phyloP scores from a whole-genome alignment of 2,797 vertebrate genomes.

The Mastacembelus armatus region DNA sequence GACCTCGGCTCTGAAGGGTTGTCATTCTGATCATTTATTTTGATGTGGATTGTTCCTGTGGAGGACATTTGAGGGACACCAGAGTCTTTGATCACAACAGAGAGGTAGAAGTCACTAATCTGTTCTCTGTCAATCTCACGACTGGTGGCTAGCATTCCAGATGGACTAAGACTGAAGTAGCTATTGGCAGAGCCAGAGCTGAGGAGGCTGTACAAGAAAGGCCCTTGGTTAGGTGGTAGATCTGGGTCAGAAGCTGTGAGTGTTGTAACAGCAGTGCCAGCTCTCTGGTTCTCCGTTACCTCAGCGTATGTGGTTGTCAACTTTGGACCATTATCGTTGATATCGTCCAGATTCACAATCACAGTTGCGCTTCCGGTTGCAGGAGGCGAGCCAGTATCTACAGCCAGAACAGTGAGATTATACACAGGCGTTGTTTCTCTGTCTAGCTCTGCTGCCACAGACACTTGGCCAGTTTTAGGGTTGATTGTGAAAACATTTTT shows the following conservation, averaged over 20 bases:
- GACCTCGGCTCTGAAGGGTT: slow-evolving; percentile 94
- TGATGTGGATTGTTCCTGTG: slow-evolving; percentile 93
- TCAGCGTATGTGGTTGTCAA: slow-evolving; percentile 87
- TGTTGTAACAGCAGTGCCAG: slow-evolving; percentile 88
- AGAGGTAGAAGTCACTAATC: slow-evolving; percentile 92
- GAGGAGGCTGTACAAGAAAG: slow-evolving; percentile 91
- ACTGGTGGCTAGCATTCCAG: slow-evolving; percentile 90
- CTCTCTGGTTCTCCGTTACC: slow-evolving; percentile 93
- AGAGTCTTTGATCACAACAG: slow-evolving; percentile 94
- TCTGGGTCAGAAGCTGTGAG: slow-evolving; percentile 92
- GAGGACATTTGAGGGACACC: slow-evolving; percentile 97
- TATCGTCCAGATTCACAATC: slow-evolving; percentile 94
- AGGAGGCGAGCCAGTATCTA: slow-evolving; percentile 91
- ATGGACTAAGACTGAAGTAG: slow-evolving; percentile 92
- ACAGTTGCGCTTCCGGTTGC: slow-evolving; percentile 92
- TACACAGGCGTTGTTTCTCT: slow-evolving; percentile 92
- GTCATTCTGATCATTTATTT: slow-evolving; percentile 94
- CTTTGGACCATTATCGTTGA: slow-evolving; percentile 96
- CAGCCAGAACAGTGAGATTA: slow-evolving; percentile 91
- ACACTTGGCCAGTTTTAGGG: slow-evolving; percentile 95
- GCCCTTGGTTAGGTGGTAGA: slow-evolving; percentile 95
- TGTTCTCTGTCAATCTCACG: slow-evolving; percentile 96
- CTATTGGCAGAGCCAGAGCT: slow-evolving; percentile 89
- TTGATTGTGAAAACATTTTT: slow-evolving; percentile 93
- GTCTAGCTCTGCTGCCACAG: slow-evolving; percentile 92